A percentile compares a stretch with the other conserved stretches of the same genome.
Evolutionary conservation across 1,140 invertebrate genomes (phyloP).

Genomic region (Drosophila willistoni): DNA sequence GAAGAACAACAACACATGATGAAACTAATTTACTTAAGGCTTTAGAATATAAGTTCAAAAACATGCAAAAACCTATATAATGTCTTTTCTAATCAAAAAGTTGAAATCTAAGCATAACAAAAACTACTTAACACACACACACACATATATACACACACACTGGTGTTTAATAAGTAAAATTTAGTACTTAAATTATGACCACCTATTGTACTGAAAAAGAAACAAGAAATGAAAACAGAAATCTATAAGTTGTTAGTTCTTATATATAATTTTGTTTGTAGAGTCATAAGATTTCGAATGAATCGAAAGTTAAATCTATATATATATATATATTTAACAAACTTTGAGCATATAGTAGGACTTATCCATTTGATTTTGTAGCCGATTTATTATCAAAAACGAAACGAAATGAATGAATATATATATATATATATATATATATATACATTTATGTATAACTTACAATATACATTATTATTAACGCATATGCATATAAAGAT

Average conservation of each 20-base stretch:
- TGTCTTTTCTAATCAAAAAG: conserved; percentile 33
- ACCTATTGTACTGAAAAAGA: conserved; percentile 48
- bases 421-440: background rate
- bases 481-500: background rate
- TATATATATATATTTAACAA: background rate
- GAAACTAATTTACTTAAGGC: conserved; percentile 31
- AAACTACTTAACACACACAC: conserved; percentile 5
- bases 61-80: conserved; percentile 30
- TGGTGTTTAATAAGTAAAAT: conserved; percentile 24
- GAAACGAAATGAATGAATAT: conserved; percentile 29
- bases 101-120: conserved; percentile 47
- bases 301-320: conserved; percentile 2
- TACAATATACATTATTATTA: conserved; percentile 1
- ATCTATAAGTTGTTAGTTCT: conserved; percentile 1
- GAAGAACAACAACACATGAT: conserved; percentile 22
- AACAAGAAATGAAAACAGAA: conserved; percentile 28
- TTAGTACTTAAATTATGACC: conserved; percentile 32
- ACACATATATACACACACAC: background rate
- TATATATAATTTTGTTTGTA: conserved; percentile 14
- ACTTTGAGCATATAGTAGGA: conserved; percentile 8
- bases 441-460: too few relatives aligned
- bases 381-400: conserved; percentile 3
- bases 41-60: conserved; percentile 9
- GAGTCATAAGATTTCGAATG: conserved; percentile 10
- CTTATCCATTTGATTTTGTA: conserved; percentile 10